Evolutionary conservation across 1,140 invertebrate species (phyloP).

Genomic region (Acromyrmex charruanus): DNA sequence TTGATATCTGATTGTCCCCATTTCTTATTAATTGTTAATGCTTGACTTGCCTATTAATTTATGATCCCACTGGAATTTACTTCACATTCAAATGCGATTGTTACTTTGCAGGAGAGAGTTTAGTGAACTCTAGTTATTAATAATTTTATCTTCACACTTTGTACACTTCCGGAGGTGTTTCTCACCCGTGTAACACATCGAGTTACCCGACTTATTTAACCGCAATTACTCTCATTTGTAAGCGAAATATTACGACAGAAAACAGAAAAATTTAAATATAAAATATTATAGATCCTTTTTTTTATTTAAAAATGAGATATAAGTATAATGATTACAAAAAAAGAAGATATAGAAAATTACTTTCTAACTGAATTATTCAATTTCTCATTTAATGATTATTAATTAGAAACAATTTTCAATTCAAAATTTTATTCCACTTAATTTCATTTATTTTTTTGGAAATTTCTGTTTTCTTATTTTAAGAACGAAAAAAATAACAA

Average conservation of each 20-base stretch:
- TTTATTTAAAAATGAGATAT: not conserved
- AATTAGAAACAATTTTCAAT: not conserved
- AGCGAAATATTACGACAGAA: not conserved
- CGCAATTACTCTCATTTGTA: not conserved
- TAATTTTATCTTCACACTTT: not conserved
- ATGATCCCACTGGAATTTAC: not conserved
- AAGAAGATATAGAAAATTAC: not conserved
- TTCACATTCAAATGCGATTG: not conserved
- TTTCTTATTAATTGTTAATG: constrained; percentile 5
- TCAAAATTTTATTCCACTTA: not conserved
- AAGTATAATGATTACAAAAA: not conserved
- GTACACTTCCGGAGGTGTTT: not conserved
- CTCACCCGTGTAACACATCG: not conserved
- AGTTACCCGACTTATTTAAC: not conserved
- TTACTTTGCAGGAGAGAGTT: not conserved
- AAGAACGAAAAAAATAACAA: not conserved
- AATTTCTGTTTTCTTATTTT: not conserved
- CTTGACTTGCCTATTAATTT: not conserved
- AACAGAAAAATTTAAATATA: not conserved
- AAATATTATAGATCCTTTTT: not conserved
- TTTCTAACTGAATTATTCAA: not conserved
- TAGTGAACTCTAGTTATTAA: not conserved
- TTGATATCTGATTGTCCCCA: not conserved
- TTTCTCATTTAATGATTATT: not conserved
- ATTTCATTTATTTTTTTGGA: not conserved